phyloP scores from a whole-genome alignment of 2,113 vertebrate species.

The Hydropotes inermis region DNA sequence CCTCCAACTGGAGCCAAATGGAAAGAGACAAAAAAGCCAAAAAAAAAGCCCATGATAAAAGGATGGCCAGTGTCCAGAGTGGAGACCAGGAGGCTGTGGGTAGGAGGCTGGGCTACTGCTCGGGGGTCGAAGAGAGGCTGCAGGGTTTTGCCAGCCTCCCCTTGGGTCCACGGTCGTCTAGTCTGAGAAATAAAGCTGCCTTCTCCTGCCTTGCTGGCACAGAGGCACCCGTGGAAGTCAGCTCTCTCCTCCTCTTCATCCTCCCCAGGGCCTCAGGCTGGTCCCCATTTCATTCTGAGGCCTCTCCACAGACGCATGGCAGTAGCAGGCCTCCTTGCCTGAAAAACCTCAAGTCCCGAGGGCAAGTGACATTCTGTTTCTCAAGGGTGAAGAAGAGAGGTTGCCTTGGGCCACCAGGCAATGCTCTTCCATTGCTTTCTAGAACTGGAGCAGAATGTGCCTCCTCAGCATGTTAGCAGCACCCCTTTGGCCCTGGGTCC shows the following conservation, averaged over 20 bases:
- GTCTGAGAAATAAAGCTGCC: background rate
- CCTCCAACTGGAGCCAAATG: background rate
- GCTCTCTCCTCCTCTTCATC: background rate
- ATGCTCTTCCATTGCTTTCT: background rate
- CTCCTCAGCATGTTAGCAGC: fast-evolving
- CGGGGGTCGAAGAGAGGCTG: too few relatives aligned
- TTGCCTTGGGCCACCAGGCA: background rate
- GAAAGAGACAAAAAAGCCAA: background rate
- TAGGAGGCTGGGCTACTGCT: background rate
- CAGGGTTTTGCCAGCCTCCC: background rate
- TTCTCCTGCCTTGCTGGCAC: background rate
- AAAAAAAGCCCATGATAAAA: background rate
- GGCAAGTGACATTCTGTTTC: background rate
- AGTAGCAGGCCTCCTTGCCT: background rate
- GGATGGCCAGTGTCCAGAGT: background rate
- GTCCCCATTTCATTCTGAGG: background rate
- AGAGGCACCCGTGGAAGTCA: background rate
- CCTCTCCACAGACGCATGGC: background rate
- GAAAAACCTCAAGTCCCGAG: background rate
- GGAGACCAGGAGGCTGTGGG: background rate
- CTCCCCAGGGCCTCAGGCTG: background rate
- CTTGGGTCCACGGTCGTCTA: fast-evolving
- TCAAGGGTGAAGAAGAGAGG: background rate
- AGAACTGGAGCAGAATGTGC: background rate
- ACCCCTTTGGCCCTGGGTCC: background rate